Base-by-base conservation (phyloP, 2,888 invertebrate species). In the Tillus elongatus region DNA sequence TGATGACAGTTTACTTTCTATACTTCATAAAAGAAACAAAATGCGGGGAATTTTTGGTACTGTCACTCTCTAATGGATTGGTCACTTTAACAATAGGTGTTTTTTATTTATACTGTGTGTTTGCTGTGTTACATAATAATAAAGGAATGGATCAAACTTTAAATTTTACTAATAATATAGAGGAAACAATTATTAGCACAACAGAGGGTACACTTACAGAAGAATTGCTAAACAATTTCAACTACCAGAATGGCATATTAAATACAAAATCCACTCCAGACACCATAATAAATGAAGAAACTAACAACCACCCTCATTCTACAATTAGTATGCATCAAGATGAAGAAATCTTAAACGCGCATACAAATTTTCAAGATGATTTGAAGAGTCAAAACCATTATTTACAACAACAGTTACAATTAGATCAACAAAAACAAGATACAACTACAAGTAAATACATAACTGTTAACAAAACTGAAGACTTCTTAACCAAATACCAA, bases 21-120 rank as follows among this genome's bases (percentile, higher is more conserved):
- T 47, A 50, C 35, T 49, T 49, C n/a, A 39, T 53, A 9, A 50
- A 49, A 36, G 45, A 42, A 24, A 44, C 44, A 30, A 49, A 48
- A 37, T 45, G 45, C n/a, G 42, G 45, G 12, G 45, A 44, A 35
- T 43, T 45, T 9, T 39, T 40, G 10, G 40, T 54, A 13, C 35
- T 51, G 30, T 47, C 53, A 8, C 30, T 59, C 26, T 54, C 55
- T 8, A 61, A 64, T 44, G 52, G 54, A 10, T 35, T 58, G 30
- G 50, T 56, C 11, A 57, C 61, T n/a, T 42, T 58, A 30, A 39
- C 55, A 9, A 54, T 64, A 29, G 63, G 62, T 30, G 37, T 57
- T 24, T 53, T 63, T 42, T 61, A 62, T 42, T 43, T 63, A 13
- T 58, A 53, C 41, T 47, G 48, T n/a, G n/a, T n/a, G 4, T 37